Base-by-base conservation (phyloP, 1,140 invertebrate genomes). In the Pogonus chalceus region DNA sequence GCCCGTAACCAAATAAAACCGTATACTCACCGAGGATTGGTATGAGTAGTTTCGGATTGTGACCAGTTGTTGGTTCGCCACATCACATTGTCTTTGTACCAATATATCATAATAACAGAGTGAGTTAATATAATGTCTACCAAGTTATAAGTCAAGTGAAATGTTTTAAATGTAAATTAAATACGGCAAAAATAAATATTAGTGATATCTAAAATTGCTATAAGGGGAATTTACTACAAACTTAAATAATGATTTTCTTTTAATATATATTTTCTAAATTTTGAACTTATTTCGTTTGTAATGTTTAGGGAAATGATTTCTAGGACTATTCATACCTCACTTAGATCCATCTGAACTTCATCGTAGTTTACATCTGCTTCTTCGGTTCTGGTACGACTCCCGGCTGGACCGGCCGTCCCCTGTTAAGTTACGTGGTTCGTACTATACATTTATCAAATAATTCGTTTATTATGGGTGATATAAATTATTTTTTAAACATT, bases 401-500 rank as follows among this genome's bases (percentile, higher is more conserved):
- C 4, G 37, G 7, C n/a, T n/a, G 37, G 37, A 16, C 37, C 26
- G 26, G 26, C 26, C 26, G 7, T 14, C 26, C 18, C 37, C 37
- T 43, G 37, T 43, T 43, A 43, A 43, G 37, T 43, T 43, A 43
- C 37, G 37, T 16, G 7, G 37, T 12, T 7, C 26, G 37, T 43
- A 43, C 37, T 43, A 43, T 43, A 43, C 37, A 43, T 43, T 43
- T 43, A 43, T 43, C 37, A 43, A 43, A 43, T 43, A 43, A 9
- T 18, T 43, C 37, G 9, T 43, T 43, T 43, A 12, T 43, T 43
- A 12, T 18, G 37, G 9, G 18, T 18, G 9, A 43, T 18, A 9
- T 43, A 9, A 9, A 31, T n/a, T n/a, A n/a, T n/a, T n/a, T n/a
- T n/a, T n/a, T n/a, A n/a, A n/a, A n/a, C n/a, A n/a, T n/a, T n/a